Evolutionary conservation across 2,888 invertebrate genomes (phyloP).

Genomic region (Diploptera punctata): DNA sequence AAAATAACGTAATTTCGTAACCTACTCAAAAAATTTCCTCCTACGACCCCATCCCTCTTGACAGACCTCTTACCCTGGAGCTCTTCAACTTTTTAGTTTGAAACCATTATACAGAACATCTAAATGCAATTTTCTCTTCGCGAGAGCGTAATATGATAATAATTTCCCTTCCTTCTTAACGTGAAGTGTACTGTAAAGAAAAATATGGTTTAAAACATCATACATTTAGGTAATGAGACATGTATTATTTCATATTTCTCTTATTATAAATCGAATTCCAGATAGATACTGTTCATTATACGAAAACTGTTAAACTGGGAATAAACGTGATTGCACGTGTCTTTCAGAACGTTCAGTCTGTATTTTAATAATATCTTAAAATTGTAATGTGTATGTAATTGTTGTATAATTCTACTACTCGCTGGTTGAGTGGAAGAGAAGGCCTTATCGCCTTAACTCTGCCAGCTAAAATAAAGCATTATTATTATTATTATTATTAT

Average conservation of each 20-base stretch:
- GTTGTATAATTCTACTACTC: too few relatives aligned
- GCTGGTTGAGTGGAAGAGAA: too few relatives aligned
- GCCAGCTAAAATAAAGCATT: too few relatives aligned
- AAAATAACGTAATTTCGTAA: conserved; percentile 35
- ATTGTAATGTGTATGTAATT: too few relatives aligned
- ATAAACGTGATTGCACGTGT: too few relatives aligned
- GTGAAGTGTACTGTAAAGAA: conserved; percentile 7
- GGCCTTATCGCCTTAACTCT: too few relatives aligned
- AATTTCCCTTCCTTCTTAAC: conserved; percentile 20
- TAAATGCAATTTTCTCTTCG: conserved; percentile 35
- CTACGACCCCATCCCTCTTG: not conserved
- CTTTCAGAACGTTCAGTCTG: not conserved
- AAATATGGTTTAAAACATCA: conserved; percentile 18
- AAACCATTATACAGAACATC: conserved; percentile 32
- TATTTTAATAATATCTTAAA: too few relatives aligned
- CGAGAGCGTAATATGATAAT: conserved; percentile 32
- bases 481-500: too few relatives aligned
- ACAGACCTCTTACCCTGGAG: not conserved
- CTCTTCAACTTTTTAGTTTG: conserved; percentile 32
- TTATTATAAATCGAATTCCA: too few relatives aligned
- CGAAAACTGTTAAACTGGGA: too few relatives aligned
- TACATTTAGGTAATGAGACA: conserved; percentile 10
- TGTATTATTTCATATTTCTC: conserved; percentile 7
- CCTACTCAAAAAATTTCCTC: conserved; percentile 30
- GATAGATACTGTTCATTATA: too few relatives aligned